Conservation (phyloP, 2,888 invertebrate species). For the Abrostola triplasia region DNA sequence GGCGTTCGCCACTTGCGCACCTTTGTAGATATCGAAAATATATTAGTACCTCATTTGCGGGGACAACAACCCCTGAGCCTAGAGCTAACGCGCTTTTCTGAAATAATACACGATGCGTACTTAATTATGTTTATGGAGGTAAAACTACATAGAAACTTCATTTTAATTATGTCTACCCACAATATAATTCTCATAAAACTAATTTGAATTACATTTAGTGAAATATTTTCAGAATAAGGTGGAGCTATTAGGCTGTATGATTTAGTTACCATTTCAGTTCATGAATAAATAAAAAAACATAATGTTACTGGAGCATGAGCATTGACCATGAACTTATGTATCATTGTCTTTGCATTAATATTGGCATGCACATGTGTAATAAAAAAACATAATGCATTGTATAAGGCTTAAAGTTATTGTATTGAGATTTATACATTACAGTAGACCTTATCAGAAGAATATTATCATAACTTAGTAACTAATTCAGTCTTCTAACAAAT, state of each 20-base stretch:
- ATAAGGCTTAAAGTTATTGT: background rate
- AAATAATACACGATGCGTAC: constrained; percentile 46
- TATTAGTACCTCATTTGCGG: constrained; percentile 47
- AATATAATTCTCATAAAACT: constrained; percentile 13
- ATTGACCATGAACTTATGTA: constrained; percentile 10
- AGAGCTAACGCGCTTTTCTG: constrained; percentile 39
- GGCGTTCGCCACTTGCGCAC: constrained; percentile 41
- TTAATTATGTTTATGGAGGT: constrained; percentile 42
- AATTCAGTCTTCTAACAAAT: background rate
- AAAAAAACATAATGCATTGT: constrained; percentile 1
- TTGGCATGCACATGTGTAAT: constrained; percentile 15
- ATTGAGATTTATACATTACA: too few species aligned
- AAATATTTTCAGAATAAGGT: background rate
- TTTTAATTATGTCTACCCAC: constrained; percentile 43
- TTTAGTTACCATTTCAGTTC: background rate
- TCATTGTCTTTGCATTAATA: constrained; percentile 4
- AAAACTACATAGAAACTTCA: constrained; percentile 27
- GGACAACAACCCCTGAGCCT: constrained; percentile 59
- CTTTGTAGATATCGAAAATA: constrained; percentile 49
- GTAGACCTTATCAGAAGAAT: too few species aligned
- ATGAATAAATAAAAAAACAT: background rate
- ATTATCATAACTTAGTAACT: too few species aligned
- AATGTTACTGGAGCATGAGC: background rate
- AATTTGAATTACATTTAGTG: background rate
- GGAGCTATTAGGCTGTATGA: background rate